phyloP scores from a whole-genome alignment of 2,888 invertebrate genomes.

The Oscheius sp. region DNA sequence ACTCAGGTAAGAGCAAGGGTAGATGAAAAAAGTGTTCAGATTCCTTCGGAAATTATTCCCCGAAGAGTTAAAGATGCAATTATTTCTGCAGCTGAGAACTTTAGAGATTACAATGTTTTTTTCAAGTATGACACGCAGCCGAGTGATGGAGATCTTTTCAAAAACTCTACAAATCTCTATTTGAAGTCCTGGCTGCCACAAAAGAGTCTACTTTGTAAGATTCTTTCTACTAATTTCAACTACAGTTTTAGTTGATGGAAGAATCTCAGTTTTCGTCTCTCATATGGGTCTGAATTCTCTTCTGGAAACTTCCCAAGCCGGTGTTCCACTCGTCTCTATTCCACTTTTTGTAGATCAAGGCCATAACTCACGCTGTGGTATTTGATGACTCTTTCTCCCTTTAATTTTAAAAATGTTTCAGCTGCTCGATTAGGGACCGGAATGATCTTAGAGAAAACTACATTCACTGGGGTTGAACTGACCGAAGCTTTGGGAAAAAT shows the following conservation, averaged over 20 bases:
- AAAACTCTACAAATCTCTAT: conserved; percentile 44
- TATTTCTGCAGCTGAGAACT: background rate
- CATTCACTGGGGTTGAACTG: conserved; percentile 36
- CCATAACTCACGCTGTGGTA: conserved; percentile 43
- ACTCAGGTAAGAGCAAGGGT: conserved; percentile 7
- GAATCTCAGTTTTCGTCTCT: conserved; percentile 44
- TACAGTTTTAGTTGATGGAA: conserved; percentile 36
- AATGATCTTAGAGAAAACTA: conserved; percentile 36
- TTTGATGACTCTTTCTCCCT: background rate
- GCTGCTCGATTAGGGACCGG: conserved; percentile 41
- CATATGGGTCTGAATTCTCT: conserved; percentile 50
- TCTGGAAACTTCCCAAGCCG: conserved; percentile 44
- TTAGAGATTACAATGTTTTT: background rate
- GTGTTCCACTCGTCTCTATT: conserved; percentile 45
- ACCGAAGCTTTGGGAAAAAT: conserved; percentile 34
- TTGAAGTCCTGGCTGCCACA: conserved; percentile 58
- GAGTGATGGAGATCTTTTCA: conserved; percentile 36
- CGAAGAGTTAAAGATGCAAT: conserved; percentile 13
- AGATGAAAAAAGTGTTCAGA: background rate
- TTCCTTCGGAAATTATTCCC: conserved; percentile 1
- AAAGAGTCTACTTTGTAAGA: conserved; percentile 46
- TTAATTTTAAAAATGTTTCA: conserved; percentile 11
- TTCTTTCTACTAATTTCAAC: background rate
- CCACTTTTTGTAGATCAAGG: conserved; percentile 51
- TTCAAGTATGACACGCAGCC: conserved; percentile 29